Conservation (phyloP, 2,113 vertebrate species). For the Mesoclemmys tuberculata region DNA sequence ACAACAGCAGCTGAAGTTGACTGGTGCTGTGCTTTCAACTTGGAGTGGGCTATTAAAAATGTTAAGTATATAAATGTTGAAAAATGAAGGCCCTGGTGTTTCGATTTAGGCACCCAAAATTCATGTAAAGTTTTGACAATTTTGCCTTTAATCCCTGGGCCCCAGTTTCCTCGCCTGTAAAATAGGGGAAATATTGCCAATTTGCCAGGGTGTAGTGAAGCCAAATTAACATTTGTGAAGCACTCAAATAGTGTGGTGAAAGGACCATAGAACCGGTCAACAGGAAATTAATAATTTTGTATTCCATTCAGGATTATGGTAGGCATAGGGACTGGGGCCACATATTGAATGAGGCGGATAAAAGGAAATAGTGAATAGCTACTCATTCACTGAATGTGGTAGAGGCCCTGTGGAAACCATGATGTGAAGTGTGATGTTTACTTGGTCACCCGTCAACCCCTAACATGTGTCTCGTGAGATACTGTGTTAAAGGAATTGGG, state of each 20-base stretch:
- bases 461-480: background rate
- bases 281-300: background rate
- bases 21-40: background rate
- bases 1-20: background rate
- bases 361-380: background rate
- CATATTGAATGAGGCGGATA: background rate
- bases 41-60: background rate
- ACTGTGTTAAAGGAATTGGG: background rate
- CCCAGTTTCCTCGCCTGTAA: background rate
- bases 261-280: background rate
- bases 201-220: background rate
- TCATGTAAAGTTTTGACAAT: accelerated
- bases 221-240: background rate
- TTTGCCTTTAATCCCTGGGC: background rate
- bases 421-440: background rate
- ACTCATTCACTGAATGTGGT: background rate
- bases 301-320: background rate
- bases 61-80: background rate
- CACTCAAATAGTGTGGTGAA: background rate
- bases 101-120: background rate
- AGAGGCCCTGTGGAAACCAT: background rate
- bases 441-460: background rate
- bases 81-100: background rate
- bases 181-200: background rate
- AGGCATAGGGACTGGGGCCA: too few relatives aligned